Percentiles rank a stretch among this genome's conserved stretches.
Conservation (phyloP, 2,888 invertebrate genomes). For the Balanococcus diminutus region DNA sequence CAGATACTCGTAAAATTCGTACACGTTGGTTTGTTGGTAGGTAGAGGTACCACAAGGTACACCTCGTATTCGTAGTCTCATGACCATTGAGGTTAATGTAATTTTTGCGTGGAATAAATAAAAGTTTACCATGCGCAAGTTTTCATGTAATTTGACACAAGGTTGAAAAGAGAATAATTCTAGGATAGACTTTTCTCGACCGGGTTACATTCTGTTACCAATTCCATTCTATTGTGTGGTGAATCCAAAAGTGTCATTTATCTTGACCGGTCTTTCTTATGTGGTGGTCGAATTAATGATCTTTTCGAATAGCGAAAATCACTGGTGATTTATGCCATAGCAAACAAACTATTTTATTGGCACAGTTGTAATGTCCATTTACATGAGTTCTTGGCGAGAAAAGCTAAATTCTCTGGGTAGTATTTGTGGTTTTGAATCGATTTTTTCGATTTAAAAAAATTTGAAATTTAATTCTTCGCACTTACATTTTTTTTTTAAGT, state of each 20-base stretch:
- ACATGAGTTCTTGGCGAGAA: neutral
- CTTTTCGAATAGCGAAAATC: neutral
- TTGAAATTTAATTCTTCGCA: too few species aligned
- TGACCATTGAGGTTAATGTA: neutral
- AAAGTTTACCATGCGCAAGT: neutral
- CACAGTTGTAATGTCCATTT: neutral
- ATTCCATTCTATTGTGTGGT: neutral
- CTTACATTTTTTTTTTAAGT: too few species aligned
- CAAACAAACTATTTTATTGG: neutral
- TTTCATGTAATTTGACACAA: neutral
- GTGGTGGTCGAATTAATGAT: constrained; percentile 25
- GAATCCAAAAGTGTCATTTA: constrained; percentile 25
- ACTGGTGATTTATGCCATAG: neutral
- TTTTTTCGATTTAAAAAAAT: neutral
- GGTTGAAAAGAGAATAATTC: neutral
- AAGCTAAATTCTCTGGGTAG: neutral
- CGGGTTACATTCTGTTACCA: neutral
- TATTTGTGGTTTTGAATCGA: neutral
- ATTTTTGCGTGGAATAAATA: neutral
- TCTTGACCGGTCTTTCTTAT: neutral
- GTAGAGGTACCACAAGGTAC: neutral
- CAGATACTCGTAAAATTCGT: neutral
- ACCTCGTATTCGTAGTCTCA: neutral
- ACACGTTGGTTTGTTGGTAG: too few species aligned
- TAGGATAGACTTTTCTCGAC: neutral